Evolutionary conservation across 2,888 invertebrate species (phyloP).

Genomic region (Prenolepis imparis): DNA sequence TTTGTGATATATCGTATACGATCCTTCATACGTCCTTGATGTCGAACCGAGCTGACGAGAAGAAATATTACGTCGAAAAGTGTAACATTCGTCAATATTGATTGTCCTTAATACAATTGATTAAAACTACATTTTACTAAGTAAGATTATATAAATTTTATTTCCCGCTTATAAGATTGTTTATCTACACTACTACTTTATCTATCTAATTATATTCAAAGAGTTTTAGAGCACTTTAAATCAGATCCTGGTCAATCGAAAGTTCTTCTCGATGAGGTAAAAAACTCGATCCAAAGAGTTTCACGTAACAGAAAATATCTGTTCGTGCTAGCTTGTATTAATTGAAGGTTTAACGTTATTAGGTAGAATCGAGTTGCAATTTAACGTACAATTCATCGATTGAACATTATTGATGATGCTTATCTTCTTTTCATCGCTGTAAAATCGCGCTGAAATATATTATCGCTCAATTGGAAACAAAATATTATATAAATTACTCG

Average conservation of each 20-base stretch:
- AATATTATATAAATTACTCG: not conserved
- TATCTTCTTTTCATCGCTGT: not conserved
- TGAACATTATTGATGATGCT: not conserved
- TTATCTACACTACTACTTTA: not conserved
- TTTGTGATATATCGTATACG: not conserved
- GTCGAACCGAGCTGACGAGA: not conserved
- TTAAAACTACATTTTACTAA: slow-evolving; percentile 2
- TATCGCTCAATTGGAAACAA: not conserved
- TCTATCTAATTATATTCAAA: not conserved
- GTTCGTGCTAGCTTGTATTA: not conserved
- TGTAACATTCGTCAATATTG: not conserved
- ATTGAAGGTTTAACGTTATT: slow-evolving; percentile 7
- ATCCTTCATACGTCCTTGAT: not conserved
- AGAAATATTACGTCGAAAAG: not conserved
- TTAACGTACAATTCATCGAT: not conserved
- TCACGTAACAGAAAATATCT: not conserved
- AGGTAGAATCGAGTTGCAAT: not conserved
- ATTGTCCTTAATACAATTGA: not conserved
- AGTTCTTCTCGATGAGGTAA: not conserved
- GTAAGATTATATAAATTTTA: not conserved
- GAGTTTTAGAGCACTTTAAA: not conserved
- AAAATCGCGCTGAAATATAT: not conserved
- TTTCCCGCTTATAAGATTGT: not conserved
- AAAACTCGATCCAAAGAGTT: slow-evolving; percentile 28
- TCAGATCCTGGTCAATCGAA: not conserved